Evolutionary conservation across 37 sponge, comb jelly and placozoan genomes (phyloP).

Genomic region (Haliclona indistincta): DNA sequence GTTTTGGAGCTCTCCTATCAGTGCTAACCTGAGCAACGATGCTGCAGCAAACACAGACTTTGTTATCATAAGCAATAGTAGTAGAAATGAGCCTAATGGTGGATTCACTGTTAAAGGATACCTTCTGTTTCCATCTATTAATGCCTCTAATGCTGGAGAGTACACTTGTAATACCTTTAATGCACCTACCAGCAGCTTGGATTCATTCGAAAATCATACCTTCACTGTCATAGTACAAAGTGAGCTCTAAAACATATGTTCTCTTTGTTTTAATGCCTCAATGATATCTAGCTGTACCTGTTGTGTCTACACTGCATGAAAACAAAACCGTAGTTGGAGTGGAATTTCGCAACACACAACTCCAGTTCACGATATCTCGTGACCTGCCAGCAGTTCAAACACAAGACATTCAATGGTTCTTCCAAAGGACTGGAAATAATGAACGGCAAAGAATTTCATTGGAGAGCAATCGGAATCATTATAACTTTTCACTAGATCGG

Average conservation of each 20-base stretch:
- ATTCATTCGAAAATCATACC: too few relatives aligned
- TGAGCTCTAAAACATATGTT: neutral
- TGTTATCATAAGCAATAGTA: neutral
- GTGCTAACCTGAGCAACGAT: neutral
- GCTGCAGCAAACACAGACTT: neutral
- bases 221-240: constrained; percentile 4
- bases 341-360: neutral
- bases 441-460: neutral
- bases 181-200: too few relatives aligned
- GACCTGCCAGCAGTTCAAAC: constrained; percentile 1
- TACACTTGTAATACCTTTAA: constrained; percentile 6
- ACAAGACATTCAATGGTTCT: constrained; percentile 10
- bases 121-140: neutral
- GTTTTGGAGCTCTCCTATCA: neutral
- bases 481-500: neutral
- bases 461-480: neutral
- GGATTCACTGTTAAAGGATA: neutral
- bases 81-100: neutral
- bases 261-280: neutral
- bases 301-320: neutral
- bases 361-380: neutral
- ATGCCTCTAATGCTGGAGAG: constrained; percentile 1
- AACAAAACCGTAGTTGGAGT: neutral
- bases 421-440: neutral
- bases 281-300: neutral